A percentile compares a stretch with the other conserved stretches of the same genome.
phyloP scores from a whole-genome alignment of 1,140 invertebrate genomes.

The Elysia chlorotica region DNA sequence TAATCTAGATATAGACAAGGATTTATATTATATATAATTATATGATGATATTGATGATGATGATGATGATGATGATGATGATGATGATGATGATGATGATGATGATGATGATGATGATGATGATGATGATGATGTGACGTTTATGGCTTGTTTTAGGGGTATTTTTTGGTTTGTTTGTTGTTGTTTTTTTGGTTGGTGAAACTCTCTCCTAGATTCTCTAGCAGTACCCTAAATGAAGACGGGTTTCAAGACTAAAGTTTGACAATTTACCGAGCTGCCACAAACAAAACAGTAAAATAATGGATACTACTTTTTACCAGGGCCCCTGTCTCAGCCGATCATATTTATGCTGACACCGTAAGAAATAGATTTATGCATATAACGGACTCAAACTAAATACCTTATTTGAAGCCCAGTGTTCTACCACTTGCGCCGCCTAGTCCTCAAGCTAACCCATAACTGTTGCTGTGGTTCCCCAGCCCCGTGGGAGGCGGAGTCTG shows the following conservation, averaged over 20 bases:
- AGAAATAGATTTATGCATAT: background rate
- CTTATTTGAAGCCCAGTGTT: background rate
- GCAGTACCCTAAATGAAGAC: too few relatives aligned
- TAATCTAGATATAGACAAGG: too few relatives aligned
- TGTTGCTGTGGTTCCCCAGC: background rate
- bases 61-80: background rate
- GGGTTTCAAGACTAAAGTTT: too few relatives aligned
- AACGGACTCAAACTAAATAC: background rate
- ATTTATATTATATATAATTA: background rate
- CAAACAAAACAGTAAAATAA: too few relatives aligned
- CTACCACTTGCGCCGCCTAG: background rate
- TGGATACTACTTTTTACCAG: too few relatives aligned
- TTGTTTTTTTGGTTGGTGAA: too few relatives aligned
- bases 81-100: background rate
- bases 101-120: slow-evolving; percentile 12
- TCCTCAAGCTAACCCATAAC: background rate
- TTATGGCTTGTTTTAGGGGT: too few relatives aligned
- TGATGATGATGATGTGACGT: too few relatives aligned
- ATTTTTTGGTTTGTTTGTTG: too few relatives aligned
- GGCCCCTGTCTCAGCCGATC: background rate
- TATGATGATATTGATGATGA: background rate
- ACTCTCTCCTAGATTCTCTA: too few relatives aligned
- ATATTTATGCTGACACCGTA: too few relatives aligned
- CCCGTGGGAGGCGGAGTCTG: slow-evolving; percentile 2
- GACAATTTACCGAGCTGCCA: too few relatives aligned